Percentiles rank a stretch among this genome's conserved stretches.
These are phyloP conservation scores for Oreonectes daqikongensis DNA, from an alignment of 2,797 vertebrate genomes.

Conservation along the genomic window DNA sequence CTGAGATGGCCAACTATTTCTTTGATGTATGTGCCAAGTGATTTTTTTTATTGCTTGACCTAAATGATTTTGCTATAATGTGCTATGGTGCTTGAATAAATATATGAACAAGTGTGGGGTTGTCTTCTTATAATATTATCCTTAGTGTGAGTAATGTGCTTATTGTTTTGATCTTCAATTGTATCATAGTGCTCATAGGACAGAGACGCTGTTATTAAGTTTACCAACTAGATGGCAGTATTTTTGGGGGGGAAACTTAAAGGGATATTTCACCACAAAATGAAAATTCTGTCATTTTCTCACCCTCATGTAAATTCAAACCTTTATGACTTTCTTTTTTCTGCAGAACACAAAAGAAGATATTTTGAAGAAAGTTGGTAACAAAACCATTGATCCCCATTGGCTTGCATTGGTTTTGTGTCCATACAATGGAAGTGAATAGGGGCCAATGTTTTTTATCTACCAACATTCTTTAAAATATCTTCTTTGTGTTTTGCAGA, in stretches of 20 bases:
- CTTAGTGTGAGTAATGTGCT: background rate
- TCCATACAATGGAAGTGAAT: no score
- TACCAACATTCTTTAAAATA: no score
- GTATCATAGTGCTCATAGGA: no score
- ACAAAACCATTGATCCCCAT: no score
- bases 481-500: no score
- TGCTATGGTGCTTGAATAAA: constrained; percentile 66
- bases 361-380: no score
- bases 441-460: no score
- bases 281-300: no score
- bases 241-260: background rate
- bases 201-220: background rate
- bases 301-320: no score
- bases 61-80: constrained; percentile 74
- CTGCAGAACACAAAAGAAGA: no score
- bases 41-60: constrained; percentile 72
- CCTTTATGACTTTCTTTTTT: no score
- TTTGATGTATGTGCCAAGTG: constrained; percentile 76
- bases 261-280: background rate
- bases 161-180: background rate
- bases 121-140: background rate
- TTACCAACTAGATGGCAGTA: background rate
- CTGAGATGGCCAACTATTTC: constrained; percentile 68
- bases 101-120: constrained; percentile 11
- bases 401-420: no score